Conservation (phyloP, 2,888 invertebrate species). For the Coecobrya sp. region DNA sequence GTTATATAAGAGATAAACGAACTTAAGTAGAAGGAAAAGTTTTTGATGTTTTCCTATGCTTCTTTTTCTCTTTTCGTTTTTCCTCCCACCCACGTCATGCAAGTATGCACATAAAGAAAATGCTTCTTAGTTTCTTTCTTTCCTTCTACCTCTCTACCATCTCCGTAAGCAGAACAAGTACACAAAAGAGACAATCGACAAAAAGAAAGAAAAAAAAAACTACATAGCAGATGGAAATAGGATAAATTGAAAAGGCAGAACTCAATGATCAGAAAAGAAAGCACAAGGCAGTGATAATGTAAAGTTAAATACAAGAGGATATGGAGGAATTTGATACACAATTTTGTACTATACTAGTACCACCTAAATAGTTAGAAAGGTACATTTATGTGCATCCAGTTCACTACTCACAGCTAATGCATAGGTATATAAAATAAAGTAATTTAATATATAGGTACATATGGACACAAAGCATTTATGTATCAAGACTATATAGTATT, state of each 20-base stretch:
- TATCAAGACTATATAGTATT: not conserved
- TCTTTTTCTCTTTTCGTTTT: conserved; percentile 25
- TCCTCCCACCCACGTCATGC: conserved; percentile 48
- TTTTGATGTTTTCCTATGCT: conserved; percentile 30
- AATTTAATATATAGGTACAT: not conserved
- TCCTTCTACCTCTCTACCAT: not conserved
- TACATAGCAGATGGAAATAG: conserved; percentile 1
- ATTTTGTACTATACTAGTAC: no score
- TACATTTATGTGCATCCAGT: not conserved
- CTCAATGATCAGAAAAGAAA: conserved; percentile 24
- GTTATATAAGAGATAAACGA: conserved; percentile 13
- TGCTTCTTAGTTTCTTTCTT: not conserved
- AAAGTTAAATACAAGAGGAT: not conserved
- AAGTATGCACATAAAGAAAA: conserved; percentile 38
- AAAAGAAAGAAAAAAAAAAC: not conserved
- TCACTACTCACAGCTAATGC: no score
- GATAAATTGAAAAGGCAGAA: conserved; percentile 14
- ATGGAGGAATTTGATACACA: not conserved
- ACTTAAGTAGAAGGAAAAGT: not conserved
- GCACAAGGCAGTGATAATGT: not conserved
- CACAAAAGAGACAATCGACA: conserved; percentile 28
- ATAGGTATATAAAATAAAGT: not conserved
- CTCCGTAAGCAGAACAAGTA: not conserved
- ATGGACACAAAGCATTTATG: not conserved
- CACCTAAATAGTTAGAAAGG: not conserved